Conservation (phyloP, 1,140 invertebrate genomes). For the Solen grandis region DNA sequence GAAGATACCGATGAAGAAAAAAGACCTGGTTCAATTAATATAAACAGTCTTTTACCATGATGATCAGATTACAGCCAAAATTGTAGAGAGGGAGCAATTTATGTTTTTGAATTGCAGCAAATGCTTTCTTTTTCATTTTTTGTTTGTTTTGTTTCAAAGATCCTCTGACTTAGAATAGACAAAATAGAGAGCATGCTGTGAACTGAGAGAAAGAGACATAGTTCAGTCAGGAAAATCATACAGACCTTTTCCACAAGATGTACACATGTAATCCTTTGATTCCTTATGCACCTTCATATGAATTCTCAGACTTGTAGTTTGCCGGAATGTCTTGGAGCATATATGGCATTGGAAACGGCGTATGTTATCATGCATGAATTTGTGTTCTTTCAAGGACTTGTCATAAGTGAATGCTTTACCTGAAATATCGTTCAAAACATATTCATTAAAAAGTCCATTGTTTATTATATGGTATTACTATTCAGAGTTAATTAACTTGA, state of each 20-base stretch:
- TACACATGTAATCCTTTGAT: slow-evolving; percentile 72
- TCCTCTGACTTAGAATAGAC: too few species aligned
- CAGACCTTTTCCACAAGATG: slow-evolving; percentile 74
- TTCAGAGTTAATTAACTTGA: neutral
- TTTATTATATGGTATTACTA: neutral
- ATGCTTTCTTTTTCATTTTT: too few species aligned
- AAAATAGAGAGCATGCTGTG: too few species aligned
- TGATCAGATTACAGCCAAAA: too few species aligned
- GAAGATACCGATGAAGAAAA: too few species aligned
- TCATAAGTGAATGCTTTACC: slow-evolving; percentile 72
- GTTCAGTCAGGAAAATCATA: too few species aligned
- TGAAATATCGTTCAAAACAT: neutral
- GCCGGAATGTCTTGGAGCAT: slow-evolving; percentile 73
- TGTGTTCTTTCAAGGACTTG: slow-evolving; percentile 72
- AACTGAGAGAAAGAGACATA: too few species aligned
- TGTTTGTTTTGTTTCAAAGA: too few species aligned
- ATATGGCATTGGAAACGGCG: slow-evolving; percentile 70
- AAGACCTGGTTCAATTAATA: too few species aligned
- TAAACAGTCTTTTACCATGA: too few species aligned
- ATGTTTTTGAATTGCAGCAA: too few species aligned
- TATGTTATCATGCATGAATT: slow-evolving; percentile 71
- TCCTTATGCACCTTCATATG: slow-evolving; percentile 75
- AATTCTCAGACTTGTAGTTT: slow-evolving; percentile 69
- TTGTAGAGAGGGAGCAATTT: too few species aligned
- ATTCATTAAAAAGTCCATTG: neutral